Evolutionary conservation across 2,797 vertebrate species (phyloP).

Genomic region (Eulemur mongoz): DNA sequence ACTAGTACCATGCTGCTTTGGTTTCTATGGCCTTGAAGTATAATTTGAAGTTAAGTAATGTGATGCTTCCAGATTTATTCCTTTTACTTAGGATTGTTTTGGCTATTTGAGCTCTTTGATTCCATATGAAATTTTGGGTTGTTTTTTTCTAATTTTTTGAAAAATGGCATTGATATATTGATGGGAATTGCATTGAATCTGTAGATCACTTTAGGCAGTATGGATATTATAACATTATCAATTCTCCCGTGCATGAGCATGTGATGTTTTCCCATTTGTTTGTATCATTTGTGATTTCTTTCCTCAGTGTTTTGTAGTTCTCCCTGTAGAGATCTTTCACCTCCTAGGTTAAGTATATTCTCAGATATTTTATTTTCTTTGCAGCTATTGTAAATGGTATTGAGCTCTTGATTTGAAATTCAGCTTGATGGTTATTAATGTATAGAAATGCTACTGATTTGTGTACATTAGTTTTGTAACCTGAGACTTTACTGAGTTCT

Average conservation of each 20-base stretch:
- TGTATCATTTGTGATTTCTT: not conserved
- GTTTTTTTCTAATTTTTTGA: not conserved
- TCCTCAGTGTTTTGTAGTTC: not conserved
- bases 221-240: not conserved
- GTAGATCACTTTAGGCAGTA: not conserved
- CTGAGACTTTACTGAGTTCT: not conserved
- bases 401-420: not conserved
- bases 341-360: not conserved
- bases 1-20: not conserved
- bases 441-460: not conserved
- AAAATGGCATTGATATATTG: not conserved
- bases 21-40: not conserved
- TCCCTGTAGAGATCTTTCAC: not conserved
- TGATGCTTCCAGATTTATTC: not conserved
- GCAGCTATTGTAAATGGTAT: not conserved
- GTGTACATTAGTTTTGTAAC: not conserved
- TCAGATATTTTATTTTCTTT: not conserved
- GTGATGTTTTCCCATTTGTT: not conserved
- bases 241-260: not conserved
- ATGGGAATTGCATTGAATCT: not conserved
- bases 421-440: not conserved
- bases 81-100: not conserved
- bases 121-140: not conserved
- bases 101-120: not conserved
- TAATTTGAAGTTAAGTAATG: not conserved